Conservation (phyloP, 1,140 invertebrate species). For the Zophobas atratus region DNA sequence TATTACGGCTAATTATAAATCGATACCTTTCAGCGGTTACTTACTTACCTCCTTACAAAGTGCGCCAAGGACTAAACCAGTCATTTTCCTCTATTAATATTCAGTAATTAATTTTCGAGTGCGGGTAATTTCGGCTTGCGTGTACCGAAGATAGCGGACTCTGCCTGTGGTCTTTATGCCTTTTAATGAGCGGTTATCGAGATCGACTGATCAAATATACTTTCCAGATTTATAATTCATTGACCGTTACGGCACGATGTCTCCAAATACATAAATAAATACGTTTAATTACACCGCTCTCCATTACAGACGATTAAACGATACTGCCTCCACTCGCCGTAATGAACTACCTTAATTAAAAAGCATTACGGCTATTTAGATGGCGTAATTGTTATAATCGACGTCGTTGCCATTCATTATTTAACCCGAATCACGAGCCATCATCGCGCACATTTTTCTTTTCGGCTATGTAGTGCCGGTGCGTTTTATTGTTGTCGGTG, state of each 20-base stretch:
- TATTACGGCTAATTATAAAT: conserved; percentile 63
- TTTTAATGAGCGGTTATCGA: conserved; percentile 58
- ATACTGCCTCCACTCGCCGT: conserved; percentile 10
- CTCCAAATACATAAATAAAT: conserved; percentile 50
- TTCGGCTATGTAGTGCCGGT: neutral
- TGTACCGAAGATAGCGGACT: conserved; percentile 57
- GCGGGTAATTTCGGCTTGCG: conserved; percentile 61
- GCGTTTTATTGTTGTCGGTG: neutral
- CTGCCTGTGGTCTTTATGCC: conserved; percentile 58
- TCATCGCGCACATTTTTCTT: neutral
- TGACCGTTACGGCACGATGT: conserved; percentile 52
- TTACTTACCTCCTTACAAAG: conserved; percentile 65
- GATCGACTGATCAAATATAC: conserved; percentile 55
- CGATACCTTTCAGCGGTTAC: conserved; percentile 66
- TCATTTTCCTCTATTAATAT: conserved; percentile 62
- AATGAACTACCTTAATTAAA: conserved; percentile 39
- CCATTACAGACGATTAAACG: conserved; percentile 26
- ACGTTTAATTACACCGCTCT: conserved; percentile 36
- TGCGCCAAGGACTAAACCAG: conserved; percentile 62
- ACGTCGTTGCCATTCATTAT: conserved; percentile 10
- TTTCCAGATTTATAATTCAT: conserved; percentile 54
- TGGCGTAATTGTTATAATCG: conserved; percentile 18
- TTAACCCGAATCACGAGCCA: conserved; percentile 20
- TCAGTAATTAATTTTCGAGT: conserved; percentile 62
- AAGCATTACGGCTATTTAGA: conserved; percentile 18